Evolutionary conservation across 1,140 invertebrate genomes (phyloP), one percentile per base, ranked within the genome.

Genomic region (Heliothis virescens): DNA sequence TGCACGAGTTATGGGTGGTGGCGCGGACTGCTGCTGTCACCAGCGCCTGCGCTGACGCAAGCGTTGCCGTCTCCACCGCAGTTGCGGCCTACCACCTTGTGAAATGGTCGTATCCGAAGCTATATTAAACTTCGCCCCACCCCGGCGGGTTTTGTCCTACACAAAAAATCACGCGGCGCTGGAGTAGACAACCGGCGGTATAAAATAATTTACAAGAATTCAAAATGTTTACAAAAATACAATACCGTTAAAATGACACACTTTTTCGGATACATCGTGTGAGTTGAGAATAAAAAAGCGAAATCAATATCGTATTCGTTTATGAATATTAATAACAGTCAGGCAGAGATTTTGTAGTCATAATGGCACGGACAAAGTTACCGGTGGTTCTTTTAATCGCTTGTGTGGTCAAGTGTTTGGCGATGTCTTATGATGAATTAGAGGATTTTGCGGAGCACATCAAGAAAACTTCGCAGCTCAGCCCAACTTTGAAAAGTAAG

Each of bases 81-180:
- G 92, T 94, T 88, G 82, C 88, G 84, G 82, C 79, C 87, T 75
- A 86, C 83, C 85, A 87, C 84, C 92, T 94, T 94, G 91, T 93
- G 93, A 94, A 94, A 94, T 94, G 92, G 92, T 93, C 90, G 93
- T 94, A 90, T 93, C 90, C 82, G 88, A 93, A 85, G 87, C 92
- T 94, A 94, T 94, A 94, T 92, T 94, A 94, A 91, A 89, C 90
- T 86, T 89, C 84, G 87, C 87, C 83, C 85, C 82, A 86, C 87
- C 88, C 89, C 83, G 87, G 91, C 90, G 89, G 88, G 88, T 92
- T 94, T 94, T 93, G 90, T 94, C 89, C 74, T 65, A 79, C 62
- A 78, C 83, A 85, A 92, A 92, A 91, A 92, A 91, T 87, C 86
- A 65, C 73, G 79, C 85, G 74, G 60, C 50, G 59, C 41, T 74